Percentiles rank a stretch among this genome's conserved stretches.
Conservation (phyloP, 2,797 vertebrate genomes). For the Poliocrania exsul region DNA sequence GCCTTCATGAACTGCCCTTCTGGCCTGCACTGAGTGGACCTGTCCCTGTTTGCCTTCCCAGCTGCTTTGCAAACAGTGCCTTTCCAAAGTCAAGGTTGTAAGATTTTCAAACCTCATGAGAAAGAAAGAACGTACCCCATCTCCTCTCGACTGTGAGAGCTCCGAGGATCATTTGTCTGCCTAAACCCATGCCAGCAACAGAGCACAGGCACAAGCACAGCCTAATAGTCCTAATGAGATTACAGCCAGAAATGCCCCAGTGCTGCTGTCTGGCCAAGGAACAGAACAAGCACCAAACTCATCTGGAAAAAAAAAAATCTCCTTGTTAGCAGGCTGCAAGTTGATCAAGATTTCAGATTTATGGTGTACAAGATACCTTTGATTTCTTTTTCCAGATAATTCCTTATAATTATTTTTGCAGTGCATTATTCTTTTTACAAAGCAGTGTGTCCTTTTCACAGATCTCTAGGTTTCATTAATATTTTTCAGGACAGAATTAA, state of each 20-base stretch:
- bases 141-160: neutral
- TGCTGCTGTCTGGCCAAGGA: neutral
- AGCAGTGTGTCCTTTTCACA: neutral
- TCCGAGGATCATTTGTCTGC: neutral
- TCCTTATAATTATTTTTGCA: neutral
- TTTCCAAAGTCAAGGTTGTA: neutral
- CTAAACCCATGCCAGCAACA: neutral
- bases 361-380: neutral
- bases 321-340: neutral
- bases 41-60: neutral
- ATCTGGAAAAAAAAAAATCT: neutral
- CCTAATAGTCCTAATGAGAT: constrained; percentile 18
- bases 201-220: neutral
- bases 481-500: neutral
- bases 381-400: neutral
- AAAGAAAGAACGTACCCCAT: neutral
- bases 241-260: neutral
- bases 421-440: neutral
- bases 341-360: neutral
- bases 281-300: constrained; percentile 15
- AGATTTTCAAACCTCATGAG: neutral
- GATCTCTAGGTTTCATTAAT: neutral
- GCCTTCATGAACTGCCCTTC: constrained; percentile 22
- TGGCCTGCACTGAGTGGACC: neutral
- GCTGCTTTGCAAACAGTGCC: neutral